Base-by-base conservation (phyloP, 2,797 vertebrate species). In the Enteromius paludinosus region DNA sequence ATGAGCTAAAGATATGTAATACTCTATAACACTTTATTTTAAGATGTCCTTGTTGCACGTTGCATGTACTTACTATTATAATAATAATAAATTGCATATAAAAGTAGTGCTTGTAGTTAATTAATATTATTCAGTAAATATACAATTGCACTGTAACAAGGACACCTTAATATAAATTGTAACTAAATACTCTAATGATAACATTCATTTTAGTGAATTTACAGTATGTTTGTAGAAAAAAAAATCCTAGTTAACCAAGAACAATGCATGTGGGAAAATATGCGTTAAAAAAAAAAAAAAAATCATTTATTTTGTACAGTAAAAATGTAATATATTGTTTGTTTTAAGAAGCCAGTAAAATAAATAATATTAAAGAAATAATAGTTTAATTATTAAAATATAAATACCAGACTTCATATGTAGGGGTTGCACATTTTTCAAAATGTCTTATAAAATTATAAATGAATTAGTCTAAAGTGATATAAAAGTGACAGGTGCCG, bases 401-500 rank as follows among this genome's bases (percentile, higher is more conserved):
- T 70, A 0, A 45, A 43, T 30, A 25, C 1, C 17, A 43, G 15
- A 11, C 33, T 52, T 52, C 45, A 62, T 30, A 23, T n/a, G 17
- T 68, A 12, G 28, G 20, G 23, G 25, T n/a, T 56, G 20, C 52
- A 23, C 12, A 38, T 17, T 74, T 62, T 41, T 41, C 14, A 75
- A 35, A 15, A 8, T 33, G 30, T 64, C 17, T 45, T n/a, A 45
- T 54, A 25, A 61, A 62, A 83, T 41, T 41, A 64, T 20, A 65
- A 45, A 41, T 75, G 2, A 76, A 43, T 41, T 79, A 74, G 41
- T 83, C 64, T 38, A 59, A 54, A 41, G 6, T 86, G 64, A 85
- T 35, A 83, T 62, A 68, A 77, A 76, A 86, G 71, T 80, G 81
- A 74, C 75, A 83, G 80, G 64, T 84, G 78, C 74, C 30, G 56